These are phyloP conservation scores for Charina bottae DNA, from an alignment of 2,113 vertebrate genomes.

Conservation along the genomic window DNA sequence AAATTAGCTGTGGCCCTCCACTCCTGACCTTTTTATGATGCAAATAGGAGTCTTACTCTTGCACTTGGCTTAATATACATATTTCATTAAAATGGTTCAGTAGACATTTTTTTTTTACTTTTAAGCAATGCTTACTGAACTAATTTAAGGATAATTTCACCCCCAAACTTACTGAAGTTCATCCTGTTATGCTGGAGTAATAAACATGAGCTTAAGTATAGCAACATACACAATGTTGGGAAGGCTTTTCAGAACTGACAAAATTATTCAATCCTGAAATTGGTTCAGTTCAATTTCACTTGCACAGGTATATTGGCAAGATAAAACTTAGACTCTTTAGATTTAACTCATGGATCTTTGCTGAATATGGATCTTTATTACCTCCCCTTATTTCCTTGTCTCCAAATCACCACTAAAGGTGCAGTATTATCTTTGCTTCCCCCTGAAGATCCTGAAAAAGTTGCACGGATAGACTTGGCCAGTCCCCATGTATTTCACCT, in stretches of 20 bases:
- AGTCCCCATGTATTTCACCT: conserved; percentile 2
- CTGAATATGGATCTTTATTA: background rate
- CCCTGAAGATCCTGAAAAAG: background rate
- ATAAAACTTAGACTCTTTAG: background rate
- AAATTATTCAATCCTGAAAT: background rate
- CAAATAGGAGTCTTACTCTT: background rate
- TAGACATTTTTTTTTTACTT: background rate
- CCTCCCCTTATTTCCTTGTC: background rate
- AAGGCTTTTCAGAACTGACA: background rate
- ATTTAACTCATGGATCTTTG: background rate
- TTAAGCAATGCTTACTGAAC: background rate
- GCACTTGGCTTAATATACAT: background rate
- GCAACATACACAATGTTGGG: too few species aligned
- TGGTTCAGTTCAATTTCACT: background rate
- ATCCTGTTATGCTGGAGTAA: background rate
- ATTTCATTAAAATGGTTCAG: background rate
- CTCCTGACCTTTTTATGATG: background rate
- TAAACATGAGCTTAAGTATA: background rate
- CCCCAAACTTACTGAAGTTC: too few species aligned
- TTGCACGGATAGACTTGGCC: background rate
- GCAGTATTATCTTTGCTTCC: background rate
- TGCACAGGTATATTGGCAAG: background rate
- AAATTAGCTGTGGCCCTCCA: background rate
- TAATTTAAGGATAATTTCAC: background rate
- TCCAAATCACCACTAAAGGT: background rate